Conservation (phyloP, 2,113 vertebrate species). For the Orientallactaga bullata region DNA sequence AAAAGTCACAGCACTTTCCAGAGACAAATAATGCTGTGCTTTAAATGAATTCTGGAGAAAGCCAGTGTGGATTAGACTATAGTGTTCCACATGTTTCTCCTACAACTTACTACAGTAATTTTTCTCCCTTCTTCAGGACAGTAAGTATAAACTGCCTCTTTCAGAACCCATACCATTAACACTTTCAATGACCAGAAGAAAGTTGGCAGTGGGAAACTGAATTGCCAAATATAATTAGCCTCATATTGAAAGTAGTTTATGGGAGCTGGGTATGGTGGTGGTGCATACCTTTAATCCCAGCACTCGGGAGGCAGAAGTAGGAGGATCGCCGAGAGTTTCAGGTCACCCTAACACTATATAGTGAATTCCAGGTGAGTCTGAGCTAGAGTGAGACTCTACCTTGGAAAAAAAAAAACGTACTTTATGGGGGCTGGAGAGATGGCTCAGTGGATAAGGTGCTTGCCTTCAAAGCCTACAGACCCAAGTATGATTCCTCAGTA, state of each 20-base stretch:
- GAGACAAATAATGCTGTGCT: not conserved
- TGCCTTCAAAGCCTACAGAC: not conserved
- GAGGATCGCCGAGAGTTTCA: no score
- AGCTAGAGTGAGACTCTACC: no score
- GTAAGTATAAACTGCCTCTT: not conserved
- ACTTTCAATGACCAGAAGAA: not conserved
- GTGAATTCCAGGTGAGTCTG: no score
- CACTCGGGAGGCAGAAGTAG: no score
- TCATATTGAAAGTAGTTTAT: not conserved
- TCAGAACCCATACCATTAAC: not conserved
- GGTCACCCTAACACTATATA: no score
- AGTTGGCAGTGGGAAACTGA: not conserved
- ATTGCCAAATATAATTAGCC: not conserved
- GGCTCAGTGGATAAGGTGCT: no score
- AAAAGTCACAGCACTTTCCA: not conserved
- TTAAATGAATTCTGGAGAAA: not conserved
- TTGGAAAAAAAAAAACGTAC: no score
- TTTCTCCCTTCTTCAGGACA: not conserved
- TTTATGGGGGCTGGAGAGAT: no score
- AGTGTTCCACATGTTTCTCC: not conserved
- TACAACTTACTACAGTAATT: conserved; percentile 18
- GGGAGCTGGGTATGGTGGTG: no score
- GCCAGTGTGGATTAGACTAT: no score
- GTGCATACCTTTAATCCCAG: no score
- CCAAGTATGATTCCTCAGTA: no score